These are phyloP conservation scores for Cochlearius cochlearius DNA, from an alignment of 2,113 vertebrate genomes.

Conservation along the genomic window DNA sequence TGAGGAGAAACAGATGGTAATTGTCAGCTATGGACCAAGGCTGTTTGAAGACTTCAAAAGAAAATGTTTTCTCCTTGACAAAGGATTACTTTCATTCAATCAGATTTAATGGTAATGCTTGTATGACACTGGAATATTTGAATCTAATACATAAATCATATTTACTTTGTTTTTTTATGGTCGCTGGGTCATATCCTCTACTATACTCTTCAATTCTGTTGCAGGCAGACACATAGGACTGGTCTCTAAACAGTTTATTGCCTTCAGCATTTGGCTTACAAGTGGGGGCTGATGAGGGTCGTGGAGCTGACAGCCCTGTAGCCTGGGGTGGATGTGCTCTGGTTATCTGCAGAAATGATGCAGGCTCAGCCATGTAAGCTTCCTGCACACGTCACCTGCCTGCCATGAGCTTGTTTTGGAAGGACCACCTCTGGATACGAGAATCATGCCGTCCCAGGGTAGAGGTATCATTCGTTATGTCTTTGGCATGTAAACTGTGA, in stretches of 20 bases:
- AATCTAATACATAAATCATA: background rate
- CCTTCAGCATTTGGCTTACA: background rate
- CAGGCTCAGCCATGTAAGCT: background rate
- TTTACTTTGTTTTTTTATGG: background rate
- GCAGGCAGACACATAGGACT: background rate
- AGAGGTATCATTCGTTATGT: background rate
- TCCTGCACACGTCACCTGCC: background rate
- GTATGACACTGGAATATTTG: background rate
- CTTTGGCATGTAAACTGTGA: background rate
- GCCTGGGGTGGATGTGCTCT: background rate
- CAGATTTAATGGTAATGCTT: background rate
- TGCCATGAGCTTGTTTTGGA: background rate
- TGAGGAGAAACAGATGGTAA: background rate
- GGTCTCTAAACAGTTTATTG: background rate
- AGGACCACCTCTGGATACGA: background rate
- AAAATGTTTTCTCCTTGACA: background rate
- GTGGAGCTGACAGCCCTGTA: background rate
- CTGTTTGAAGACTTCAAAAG: background rate
- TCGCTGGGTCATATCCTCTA: background rate
- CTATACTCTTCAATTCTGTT: background rate
- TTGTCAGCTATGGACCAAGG: background rate
- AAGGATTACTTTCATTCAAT: background rate
- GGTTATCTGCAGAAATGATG: background rate
- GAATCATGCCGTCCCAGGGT: rapidly evolving
- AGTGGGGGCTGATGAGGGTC: background rate